Evolutionary conservation across 2,888 invertebrate species (phyloP), one percentile per base, ranked within the genome.

Genomic region (Anagyrus pseudococci): DNA sequence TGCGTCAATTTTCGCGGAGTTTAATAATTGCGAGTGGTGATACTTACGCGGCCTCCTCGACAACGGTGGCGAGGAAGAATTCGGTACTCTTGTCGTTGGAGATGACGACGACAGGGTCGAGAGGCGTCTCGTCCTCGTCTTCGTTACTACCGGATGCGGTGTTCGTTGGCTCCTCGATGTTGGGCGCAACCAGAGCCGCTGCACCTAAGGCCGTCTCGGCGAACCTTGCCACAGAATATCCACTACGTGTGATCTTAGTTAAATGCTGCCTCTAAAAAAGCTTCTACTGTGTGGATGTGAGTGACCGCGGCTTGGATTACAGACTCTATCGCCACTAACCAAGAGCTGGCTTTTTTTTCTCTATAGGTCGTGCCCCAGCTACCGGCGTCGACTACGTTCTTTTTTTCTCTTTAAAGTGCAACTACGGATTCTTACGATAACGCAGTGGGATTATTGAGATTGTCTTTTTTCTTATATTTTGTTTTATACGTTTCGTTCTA

Each of bases 1-100:
- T n/a, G n/a, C n/a, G n/a, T n/a, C n/a, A n/a, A n/a, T n/a, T n/a
- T n/a, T n/a, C n/a, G n/a, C n/a, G n/a, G n/a, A n/a, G n/a, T n/a
- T n/a, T n/a, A n/a, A n/a, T n/a, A n/a, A n/a, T n/a, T n/a, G n/a
- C n/a, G n/a, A n/a, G n/a, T n/a, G n/a, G 17, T 26, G 48, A 43
- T 64, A 67, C 92, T 90, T 86, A 92, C 92, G 88, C 87, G 56
- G 89, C 88, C 83, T 93, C 93, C 79, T 93, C 93, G 60, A 90
- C 89, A 62, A 94, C 94, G 2, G 95, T 93, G 33, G 94, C 92
- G 70, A 96, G 84, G 83, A 95, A 94, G 79, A 94, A 93, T 77
- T 94, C 94, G 1, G 94, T 92, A 69, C 93, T 93, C 82, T 91
- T 93, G 79, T 94, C 93, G 81, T 95, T 94, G 47, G 92, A 91